Conservation (phyloP, 2,888 invertebrate genomes). For the Neria commutata region DNA sequence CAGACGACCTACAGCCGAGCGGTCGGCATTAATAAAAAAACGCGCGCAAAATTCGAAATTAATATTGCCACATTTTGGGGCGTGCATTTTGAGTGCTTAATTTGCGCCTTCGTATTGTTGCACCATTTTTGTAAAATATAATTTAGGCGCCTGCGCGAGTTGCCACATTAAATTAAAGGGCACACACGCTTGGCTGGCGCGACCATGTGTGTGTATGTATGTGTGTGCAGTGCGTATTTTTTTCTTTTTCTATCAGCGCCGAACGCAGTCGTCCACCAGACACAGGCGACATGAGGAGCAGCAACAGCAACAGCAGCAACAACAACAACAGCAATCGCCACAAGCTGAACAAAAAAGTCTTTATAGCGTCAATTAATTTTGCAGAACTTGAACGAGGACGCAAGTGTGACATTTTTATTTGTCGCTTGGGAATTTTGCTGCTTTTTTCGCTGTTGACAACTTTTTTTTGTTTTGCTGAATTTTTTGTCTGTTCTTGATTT, state of each 20-base stretch:
- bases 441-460: neutral
- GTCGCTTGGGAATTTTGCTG: conserved; percentile 27
- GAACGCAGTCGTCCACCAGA: neutral
- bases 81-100: too few species aligned
- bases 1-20: too few species aligned
- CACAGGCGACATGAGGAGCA: neutral
- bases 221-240: neutral
- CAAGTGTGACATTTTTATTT: conserved; percentile 32
- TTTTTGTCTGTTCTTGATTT: neutral
- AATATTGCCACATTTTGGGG: too few species aligned
- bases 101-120: too few species aligned
- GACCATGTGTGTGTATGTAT: conserved; percentile 25
- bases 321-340: conserved; percentile 12
- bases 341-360: conserved; percentile 36
- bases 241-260: neutral
- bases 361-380: conserved; percentile 51
- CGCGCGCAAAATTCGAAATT: too few species aligned
- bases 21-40: too few species aligned
- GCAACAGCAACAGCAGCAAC: conserved; percentile 30
- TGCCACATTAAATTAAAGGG: too few species aligned
- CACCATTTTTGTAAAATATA: too few species aligned
- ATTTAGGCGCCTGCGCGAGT: too few species aligned
- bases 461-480: neutral
- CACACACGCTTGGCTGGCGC: conserved; percentile 17
- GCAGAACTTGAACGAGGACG: conserved; percentile 37